Percentiles rank a stretch among this genome's conserved stretches.
These are phyloP conservation scores for Melanotus villosus DNA, from an alignment of 2,888 invertebrate genomes.

Conservation along the genomic window DNA sequence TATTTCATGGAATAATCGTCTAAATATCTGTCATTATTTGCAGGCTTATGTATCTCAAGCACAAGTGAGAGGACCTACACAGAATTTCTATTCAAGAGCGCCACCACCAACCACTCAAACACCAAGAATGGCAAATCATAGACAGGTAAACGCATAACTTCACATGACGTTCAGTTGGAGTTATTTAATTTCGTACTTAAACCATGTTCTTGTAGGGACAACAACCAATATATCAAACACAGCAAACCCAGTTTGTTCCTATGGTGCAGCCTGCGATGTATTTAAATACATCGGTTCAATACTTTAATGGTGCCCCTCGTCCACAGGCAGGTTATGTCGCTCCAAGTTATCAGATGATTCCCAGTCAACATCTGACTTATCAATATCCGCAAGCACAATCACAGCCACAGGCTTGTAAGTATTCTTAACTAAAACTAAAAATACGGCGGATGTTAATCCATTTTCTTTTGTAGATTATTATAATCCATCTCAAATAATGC, in stretches of 20 bases:
- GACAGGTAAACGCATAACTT: too few species aligned
- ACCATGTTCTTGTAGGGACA: constrained; percentile 42
- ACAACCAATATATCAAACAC: constrained; percentile 47
- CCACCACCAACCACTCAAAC: constrained; percentile 59
- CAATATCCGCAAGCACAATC: constrained; percentile 31
- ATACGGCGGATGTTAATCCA: too few species aligned
- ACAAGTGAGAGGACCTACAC: constrained; percentile 47
- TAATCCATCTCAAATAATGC: constrained; percentile 26
- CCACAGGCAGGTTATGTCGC: constrained; percentile 31
- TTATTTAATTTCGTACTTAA: too few species aligned
- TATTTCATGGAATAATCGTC: too few species aligned
- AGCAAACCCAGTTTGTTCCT: constrained; percentile 47
- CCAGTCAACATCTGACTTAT: constrained; percentile 32
- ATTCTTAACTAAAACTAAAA: background rate
- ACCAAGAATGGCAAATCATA: constrained; percentile 63
- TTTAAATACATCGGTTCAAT: constrained; percentile 33
- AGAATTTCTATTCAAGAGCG: constrained; percentile 51
- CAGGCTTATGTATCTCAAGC: constrained; percentile 40
- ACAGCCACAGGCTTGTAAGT: constrained; percentile 41
- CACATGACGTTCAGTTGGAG: constrained; percentile 45
- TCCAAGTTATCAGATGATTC: constrained; percentile 34
- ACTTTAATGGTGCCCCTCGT: constrained; percentile 34
- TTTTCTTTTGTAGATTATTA: constrained; percentile 26
- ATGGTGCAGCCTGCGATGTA: constrained; percentile 43
- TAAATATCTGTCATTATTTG: too few species aligned